Evolutionary conservation across 2,888 invertebrate genomes (phyloP).

Genomic region (Eupithecia abbreviata): DNA sequence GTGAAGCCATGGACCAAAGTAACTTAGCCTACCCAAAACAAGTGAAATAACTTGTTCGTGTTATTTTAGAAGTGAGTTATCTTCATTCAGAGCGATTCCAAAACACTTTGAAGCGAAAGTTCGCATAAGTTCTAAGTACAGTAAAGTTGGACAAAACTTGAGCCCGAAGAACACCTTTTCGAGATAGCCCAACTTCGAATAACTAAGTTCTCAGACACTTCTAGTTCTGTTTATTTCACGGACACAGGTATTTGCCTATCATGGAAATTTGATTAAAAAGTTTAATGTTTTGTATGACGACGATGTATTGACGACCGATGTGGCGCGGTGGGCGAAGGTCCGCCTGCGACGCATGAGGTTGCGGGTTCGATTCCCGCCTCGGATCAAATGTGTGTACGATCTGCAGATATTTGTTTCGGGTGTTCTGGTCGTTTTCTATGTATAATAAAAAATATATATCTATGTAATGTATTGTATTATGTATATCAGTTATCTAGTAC

Average conservation of each 20-base stretch:
- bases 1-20: background rate
- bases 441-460: too few relatives aligned
- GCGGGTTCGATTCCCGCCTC: too few relatives aligned
- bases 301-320: too few relatives aligned
- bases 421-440: too few relatives aligned
- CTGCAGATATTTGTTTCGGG: too few relatives aligned
- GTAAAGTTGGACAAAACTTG: constrained; percentile 13
- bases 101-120: constrained; percentile 2
- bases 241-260: background rate
- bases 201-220: constrained; percentile 1
- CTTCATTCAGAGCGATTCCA: constrained; percentile 3
- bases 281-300: background rate
- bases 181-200: constrained; percentile 12
- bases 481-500: too few relatives aligned
- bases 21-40: background rate
- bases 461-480: too few relatives aligned
- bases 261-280: background rate
- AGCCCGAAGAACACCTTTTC: constrained; percentile 10
- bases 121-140: background rate
- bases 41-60: background rate
- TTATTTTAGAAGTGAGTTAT: background rate
- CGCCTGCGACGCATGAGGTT: too few relatives aligned
- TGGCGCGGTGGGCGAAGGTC: too few relatives aligned
- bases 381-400: too few relatives aligned
- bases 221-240: constrained; percentile 11